These are phyloP conservation scores for Empis livida DNA, from an alignment of 2,888 invertebrate genomes.

Conservation along the genomic window DNA sequence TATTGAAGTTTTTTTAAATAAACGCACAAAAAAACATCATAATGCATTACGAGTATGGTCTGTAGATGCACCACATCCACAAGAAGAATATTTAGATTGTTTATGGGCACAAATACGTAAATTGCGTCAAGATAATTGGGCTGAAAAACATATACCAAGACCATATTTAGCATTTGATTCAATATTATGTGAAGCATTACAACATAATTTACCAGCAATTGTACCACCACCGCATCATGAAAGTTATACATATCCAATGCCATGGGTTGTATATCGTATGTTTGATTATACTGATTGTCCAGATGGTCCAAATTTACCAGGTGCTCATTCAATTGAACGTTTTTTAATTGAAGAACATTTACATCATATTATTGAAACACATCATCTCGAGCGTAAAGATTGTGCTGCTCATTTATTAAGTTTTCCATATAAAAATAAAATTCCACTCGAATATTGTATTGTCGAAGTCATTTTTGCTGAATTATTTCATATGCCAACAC, in stretches of 20 bases:
- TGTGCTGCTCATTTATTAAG: conserved; percentile 86
- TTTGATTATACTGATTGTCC: conserved; percentile 99
- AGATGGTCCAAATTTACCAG: conserved; percentile 82
- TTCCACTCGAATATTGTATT: conserved; percentile 95
- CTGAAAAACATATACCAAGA: conserved; percentile 88
- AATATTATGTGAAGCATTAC: conserved; percentile 86
- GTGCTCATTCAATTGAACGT: conserved; percentile 92
- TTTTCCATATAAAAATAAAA: conserved; percentile 85
- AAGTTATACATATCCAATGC: conserved; percentile 82
- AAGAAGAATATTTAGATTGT: conserved; percentile 93
- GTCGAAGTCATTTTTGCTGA: conserved; percentile 95
- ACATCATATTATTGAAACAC: conserved; percentile 80
- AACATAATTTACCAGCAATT: conserved; percentile 86
- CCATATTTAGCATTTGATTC: conserved; percentile 95
- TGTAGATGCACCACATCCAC: conserved; percentile 86
- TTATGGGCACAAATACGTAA: conserved; percentile 92
- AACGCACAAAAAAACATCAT: conserved; percentile 86
- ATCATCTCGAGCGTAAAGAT: conserved; percentile 81
- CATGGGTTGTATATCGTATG: conserved; percentile 87
- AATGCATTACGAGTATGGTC: conserved; percentile 90
- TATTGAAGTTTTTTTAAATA: conserved; percentile 84
- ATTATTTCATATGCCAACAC: conserved; percentile 81
- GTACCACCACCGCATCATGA: conserved; percentile 89
- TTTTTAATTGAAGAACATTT: conserved; percentile 97
- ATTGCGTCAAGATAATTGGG: conserved; percentile 88